Evolutionary conservation across 2,113 vertebrate genomes (phyloP).

Genomic region (Plectropomus leopardus): DNA sequence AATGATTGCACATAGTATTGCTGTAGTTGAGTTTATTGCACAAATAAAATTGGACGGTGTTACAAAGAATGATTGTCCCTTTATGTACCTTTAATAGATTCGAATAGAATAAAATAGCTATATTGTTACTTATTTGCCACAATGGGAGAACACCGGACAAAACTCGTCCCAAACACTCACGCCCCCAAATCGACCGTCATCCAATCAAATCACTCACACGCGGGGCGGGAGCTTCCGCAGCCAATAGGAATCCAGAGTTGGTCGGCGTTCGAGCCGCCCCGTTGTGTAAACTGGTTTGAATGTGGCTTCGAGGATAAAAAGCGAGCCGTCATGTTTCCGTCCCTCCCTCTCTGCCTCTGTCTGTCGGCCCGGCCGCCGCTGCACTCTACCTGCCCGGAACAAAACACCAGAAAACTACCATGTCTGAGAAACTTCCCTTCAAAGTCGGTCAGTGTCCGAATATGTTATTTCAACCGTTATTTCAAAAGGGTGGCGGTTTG

Average conservation of each 20-base stretch:
- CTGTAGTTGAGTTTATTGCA: no score
- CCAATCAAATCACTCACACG: slow-evolving; percentile 23
- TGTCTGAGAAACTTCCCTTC: slow-evolving; percentile 93
- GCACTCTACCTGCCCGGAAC: background rate
- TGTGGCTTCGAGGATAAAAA: slow-evolving; percentile 61
- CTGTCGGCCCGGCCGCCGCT: slow-evolving; percentile 35
- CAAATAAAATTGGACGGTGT: no score
- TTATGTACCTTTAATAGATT: no score
- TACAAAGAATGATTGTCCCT: no score
- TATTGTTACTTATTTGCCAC: background rate
- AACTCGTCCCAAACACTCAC: slow-evolving; percentile 35
- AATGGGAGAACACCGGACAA: slow-evolving; percentile 2
- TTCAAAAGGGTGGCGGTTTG: background rate
- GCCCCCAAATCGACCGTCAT: background rate
- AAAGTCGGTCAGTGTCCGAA: slow-evolving; percentile 92
- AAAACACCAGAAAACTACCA: slow-evolving; percentile 65
- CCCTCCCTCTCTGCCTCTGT: slow-evolving; percentile 69
- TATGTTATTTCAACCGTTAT: background rate
- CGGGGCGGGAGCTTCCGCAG: slow-evolving; percentile 45
- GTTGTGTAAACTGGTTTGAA: slow-evolving; percentile 42
- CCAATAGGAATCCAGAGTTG: slow-evolving; percentile 51
- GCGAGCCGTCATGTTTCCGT: slow-evolving; percentile 37
- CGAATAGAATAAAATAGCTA: background rate
- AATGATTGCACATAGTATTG: no score
- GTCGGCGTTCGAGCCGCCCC: background rate